Percentiles rank a stretch among this genome's conserved stretches.
These are phyloP conservation scores for Emydoidea blandingii DNA, from an alignment of 2,797 vertebrate genomes.

Conservation along the genomic window DNA sequence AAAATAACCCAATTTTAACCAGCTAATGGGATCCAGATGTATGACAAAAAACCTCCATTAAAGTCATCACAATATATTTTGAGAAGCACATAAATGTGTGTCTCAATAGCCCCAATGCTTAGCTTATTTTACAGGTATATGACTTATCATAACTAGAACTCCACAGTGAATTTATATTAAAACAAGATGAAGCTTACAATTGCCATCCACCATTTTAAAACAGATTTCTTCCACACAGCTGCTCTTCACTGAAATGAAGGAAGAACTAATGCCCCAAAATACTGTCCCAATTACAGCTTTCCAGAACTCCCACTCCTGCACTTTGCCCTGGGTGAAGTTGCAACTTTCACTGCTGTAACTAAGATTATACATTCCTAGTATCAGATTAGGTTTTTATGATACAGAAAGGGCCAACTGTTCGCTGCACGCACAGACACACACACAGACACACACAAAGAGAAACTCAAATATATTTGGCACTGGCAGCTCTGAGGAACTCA, in stretches of 20 bases:
- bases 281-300: neutral
- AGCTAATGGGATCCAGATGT: slow-evolving; percentile 60
- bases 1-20: slow-evolving; percentile 45
- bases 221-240: neutral
- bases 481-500: neutral
- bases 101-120: neutral
- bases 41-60: neutral
- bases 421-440: neutral
- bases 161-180: accelerated
- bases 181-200: neutral
- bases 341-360: accelerated
- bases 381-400: accelerated
- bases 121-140: neutral
- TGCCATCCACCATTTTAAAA: neutral
- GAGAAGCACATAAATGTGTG: neutral
- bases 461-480: neutral
- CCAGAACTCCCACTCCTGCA: neutral
- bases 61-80: neutral
- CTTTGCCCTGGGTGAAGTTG: neutral
- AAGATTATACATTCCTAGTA: neutral
- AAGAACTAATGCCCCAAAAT: neutral
- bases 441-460: neutral
- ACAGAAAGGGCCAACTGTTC: neutral
- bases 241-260: neutral
- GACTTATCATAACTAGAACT: neutral